Percentiles rank a stretch among this genome's conserved stretches.
Conservation (phyloP, 2,113 vertebrate species). For the Lepus timidus region DNA sequence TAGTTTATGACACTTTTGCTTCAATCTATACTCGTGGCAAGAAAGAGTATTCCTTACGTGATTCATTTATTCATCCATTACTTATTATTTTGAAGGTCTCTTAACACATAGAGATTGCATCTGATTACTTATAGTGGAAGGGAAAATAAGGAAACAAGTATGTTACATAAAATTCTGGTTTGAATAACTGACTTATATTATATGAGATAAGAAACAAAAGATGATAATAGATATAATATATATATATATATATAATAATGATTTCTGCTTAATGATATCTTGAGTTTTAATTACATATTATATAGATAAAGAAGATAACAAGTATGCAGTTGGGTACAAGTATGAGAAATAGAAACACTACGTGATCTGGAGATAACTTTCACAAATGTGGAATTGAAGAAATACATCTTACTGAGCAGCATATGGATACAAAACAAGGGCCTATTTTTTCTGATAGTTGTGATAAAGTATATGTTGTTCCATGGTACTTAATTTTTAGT, state of each 20-base stretch:
- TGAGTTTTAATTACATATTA: neutral
- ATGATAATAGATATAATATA: neutral
- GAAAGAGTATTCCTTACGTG: neutral
- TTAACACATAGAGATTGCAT: neutral
- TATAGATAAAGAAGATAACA: neutral
- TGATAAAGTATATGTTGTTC: neutral
- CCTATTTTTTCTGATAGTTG: neutral
- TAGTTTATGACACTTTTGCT: constrained; percentile 42
- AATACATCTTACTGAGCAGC: neutral
- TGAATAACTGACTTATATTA: neutral
- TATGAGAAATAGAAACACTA: neutral
- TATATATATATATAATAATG: neutral
- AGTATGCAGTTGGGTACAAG: neutral
- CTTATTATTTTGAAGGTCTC: neutral
- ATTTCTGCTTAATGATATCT: neutral
- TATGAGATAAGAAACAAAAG: neutral
- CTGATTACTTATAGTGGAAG: neutral
- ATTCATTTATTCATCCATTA: constrained; percentile 34
- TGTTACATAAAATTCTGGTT: neutral
- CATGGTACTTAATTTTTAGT: neutral
- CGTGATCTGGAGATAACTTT: neutral
- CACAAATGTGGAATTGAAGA: neutral
- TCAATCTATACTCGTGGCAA: constrained; percentile 19
- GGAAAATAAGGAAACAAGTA: neutral
- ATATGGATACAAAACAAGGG: neutral